Percentiles rank a stretch among this genome's conserved stretches.
These are phyloP conservation scores for Idaea straminata DNA, from an alignment of 2,888 invertebrate species.

Conservation along the genomic window DNA sequence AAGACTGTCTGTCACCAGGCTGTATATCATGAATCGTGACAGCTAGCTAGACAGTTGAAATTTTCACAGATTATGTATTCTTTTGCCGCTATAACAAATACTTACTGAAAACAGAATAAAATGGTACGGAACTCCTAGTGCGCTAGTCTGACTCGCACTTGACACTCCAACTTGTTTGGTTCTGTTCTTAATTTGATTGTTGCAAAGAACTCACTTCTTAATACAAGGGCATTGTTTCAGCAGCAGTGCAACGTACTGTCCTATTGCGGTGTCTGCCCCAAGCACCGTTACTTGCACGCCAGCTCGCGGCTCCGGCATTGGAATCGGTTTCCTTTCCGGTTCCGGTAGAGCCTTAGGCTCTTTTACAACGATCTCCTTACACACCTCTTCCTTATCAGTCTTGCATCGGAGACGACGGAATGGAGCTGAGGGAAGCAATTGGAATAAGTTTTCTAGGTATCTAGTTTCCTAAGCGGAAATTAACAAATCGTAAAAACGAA, in stretches of 20 bases:
- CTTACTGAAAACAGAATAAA: too few species aligned
- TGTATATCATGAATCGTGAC: too few species aligned
- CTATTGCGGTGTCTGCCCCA: conserved; percentile 75
- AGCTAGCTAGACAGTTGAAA: too few species aligned
- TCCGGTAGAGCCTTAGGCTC: conserved; percentile 13
- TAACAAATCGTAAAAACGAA: conserved; percentile 36
- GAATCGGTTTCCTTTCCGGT: conserved; percentile 31
- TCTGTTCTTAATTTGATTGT: neutral
- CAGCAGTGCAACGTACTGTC: conserved; percentile 70
- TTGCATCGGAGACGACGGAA: conserved; percentile 56
- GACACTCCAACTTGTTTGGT: too few species aligned
- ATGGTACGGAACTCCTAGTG: too few species aligned
- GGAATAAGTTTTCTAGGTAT: neutral
- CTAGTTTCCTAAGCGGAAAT: neutral
- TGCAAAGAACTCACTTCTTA: conserved; percentile 55
- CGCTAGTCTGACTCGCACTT: too few species aligned
- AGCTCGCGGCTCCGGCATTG: conserved; percentile 48
- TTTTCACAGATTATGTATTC: too few species aligned
- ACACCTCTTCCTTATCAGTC: conserved; percentile 22
- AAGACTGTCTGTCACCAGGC: too few species aligned
- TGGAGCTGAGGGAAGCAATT: conserved; percentile 45
- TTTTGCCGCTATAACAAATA: too few species aligned
- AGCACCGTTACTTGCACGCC: conserved; percentile 72
- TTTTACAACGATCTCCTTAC: conserved; percentile 29
- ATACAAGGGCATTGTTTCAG: conserved; percentile 78